Evolutionary conservation across 2,797 vertebrate species (phyloP).

Genomic region (Acridotheres tristis): DNA sequence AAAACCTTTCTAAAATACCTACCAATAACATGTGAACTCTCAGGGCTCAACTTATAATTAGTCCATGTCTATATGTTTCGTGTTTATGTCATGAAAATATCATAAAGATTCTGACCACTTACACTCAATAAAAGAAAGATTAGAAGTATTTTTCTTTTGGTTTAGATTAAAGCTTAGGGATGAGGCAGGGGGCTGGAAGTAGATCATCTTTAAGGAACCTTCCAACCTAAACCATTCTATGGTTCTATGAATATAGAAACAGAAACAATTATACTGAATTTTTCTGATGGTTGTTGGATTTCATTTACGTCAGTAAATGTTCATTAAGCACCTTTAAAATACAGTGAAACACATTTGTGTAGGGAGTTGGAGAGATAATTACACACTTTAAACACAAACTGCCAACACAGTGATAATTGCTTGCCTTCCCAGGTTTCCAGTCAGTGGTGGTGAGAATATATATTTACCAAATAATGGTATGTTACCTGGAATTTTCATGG

Average conservation of each 20-base stretch:
- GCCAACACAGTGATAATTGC: constrained; percentile 39
- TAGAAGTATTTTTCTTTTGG: background rate
- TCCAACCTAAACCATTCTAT: background rate
- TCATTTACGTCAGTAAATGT: background rate
- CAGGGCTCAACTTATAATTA: background rate
- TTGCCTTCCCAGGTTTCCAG: background rate
- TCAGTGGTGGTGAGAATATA: background rate
- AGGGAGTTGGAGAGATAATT: constrained; percentile 39
- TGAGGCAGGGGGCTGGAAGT: background rate
- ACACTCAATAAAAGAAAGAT: background rate
- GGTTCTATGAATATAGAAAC: background rate
- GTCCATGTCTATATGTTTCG: background rate
- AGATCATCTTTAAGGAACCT: background rate
- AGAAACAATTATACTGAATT: background rate
- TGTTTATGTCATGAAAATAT: background rate
- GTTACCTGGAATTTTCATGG: background rate
- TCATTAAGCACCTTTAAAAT: constrained; percentile 25
- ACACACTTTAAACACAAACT: constrained; percentile 16
- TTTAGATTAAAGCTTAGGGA: background rate
- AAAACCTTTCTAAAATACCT: background rate
- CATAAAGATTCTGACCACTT: background rate
- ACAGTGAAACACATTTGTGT: background rate
- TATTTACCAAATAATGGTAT: background rate
- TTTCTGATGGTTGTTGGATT: background rate
- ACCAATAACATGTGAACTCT: background rate